phyloP scores from a whole-genome alignment of 2,113 vertebrate genomes.

The Paradoxurus hermaphroditus region DNA sequence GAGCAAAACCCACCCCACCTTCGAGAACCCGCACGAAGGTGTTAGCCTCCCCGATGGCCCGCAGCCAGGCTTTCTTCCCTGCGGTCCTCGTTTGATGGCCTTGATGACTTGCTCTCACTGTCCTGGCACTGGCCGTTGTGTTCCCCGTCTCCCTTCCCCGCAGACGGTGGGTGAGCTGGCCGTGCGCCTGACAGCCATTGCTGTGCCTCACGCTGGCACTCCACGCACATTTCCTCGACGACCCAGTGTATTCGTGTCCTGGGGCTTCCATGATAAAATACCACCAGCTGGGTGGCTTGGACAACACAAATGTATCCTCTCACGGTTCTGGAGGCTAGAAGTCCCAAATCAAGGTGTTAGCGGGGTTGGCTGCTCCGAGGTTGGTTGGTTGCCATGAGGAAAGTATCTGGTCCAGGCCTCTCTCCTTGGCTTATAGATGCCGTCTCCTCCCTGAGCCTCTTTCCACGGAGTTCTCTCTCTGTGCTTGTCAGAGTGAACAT shows the following conservation, averaged over 20 bases:
- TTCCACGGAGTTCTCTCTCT: neutral
- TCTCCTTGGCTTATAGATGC: neutral
- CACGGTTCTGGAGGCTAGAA: neutral
- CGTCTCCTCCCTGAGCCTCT: neutral
- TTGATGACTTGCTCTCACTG: neutral
- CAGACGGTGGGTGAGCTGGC: neutral
- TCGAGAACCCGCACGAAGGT: neutral
- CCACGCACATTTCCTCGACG: neutral
- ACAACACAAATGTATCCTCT: neutral
- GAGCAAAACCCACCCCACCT: neutral
- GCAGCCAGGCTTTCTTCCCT: neutral
- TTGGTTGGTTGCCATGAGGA: too few species aligned
- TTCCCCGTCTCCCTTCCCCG: neutral
- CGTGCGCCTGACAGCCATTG: neutral
- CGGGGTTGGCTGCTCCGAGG: neutral
- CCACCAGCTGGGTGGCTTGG: too few species aligned
- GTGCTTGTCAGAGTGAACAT: too few species aligned
- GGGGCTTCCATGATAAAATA: neutral
- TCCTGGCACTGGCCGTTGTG: too few species aligned
- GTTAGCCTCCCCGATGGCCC: neutral
- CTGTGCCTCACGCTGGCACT: neutral
- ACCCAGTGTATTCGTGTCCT: neutral
- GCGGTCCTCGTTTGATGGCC: neutral
- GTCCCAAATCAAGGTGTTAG: neutral
- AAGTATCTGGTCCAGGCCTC: neutral